Base-by-base conservation (phyloP, 2,113 vertebrate species). In the Hassar affinis region DNA sequence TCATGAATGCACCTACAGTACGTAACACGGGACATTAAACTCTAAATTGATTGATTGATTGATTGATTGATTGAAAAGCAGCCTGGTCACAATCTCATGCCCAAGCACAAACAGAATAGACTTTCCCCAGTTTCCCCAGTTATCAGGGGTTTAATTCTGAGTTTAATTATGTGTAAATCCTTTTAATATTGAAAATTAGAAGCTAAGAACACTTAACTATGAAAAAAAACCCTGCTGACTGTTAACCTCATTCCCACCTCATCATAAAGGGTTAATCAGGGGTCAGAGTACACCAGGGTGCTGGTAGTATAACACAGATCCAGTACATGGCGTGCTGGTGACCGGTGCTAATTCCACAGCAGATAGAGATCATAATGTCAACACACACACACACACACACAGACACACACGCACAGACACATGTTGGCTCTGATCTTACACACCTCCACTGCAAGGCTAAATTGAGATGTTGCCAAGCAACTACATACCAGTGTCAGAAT, bases 391-490 rank as follows among this genome's bases (percentile, higher is more conserved):
- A 61, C 75, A 78, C 80, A 85, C 76, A 82, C 42, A 78, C 80
- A 82, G 74, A 84, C 69, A 71, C 68, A 14, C 38, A 45, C 66
- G 12, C 12, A n/a, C 42, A 49, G 1, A 75, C 49, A 49, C 79
- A 25, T 62, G 62, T 79, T 83, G 27, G 75, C 12, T 27, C 56
- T 71, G 57, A 81, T 82, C 83, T 52, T 61, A 81, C 80, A 88
- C 86, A 87, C 85, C 84, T 82, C 85, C 84, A 88, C 81, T 69
- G 61, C 64, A 61, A 80, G 52, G 79, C 84, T 87, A 84, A 86
- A 86, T 87, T 79, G 86, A 89, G 86, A 89, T 87, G 88, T 87
- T 89, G 82, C 88, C 88, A 84, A 84, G 88, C 86, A 89, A 89
- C 88, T 75, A 69, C 66, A 87, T 83, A 78, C 75, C 75, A 81